These are phyloP conservation scores for Ptyas mucosa DNA, from an alignment of 2,113 vertebrate genomes.

Conservation along the genomic window DNA sequence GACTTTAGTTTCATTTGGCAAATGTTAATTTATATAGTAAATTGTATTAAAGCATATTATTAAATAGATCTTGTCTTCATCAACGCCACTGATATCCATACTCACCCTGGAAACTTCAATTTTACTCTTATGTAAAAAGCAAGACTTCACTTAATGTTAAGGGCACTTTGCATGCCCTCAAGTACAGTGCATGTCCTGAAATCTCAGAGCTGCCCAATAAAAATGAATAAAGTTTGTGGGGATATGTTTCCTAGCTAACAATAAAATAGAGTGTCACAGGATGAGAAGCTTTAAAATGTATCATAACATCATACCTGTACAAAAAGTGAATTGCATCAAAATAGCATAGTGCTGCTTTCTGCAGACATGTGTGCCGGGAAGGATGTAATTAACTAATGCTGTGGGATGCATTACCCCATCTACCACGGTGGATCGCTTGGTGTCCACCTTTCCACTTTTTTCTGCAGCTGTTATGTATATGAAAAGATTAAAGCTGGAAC, in stretches of 20 bases:
- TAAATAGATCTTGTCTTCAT: neutral
- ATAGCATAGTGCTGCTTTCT: neutral
- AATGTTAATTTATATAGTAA: neutral
- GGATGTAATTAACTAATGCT: neutral
- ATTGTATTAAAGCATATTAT: neutral
- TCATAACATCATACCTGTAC: neutral
- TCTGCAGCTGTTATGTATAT: neutral
- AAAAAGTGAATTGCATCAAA: neutral
- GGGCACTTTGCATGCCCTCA: neutral
- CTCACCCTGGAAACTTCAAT: neutral
- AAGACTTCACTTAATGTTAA: neutral
- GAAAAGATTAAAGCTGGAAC: neutral
- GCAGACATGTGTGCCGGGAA: neutral
- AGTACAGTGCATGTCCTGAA: neutral
- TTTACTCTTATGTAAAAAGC: neutral
- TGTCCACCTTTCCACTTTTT: neutral
- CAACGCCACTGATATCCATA: neutral
- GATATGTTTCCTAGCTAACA: neutral
- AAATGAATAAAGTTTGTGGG: neutral
- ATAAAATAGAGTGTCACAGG: neutral
- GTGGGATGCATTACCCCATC: neutral
- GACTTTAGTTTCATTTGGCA: neutral
- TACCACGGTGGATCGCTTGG: neutral
- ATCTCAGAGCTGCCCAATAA: neutral
- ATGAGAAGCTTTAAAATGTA: neutral